Base-by-base conservation (phyloP, 2,797 vertebrate genomes). In the Sebastes nivosus region DNA sequence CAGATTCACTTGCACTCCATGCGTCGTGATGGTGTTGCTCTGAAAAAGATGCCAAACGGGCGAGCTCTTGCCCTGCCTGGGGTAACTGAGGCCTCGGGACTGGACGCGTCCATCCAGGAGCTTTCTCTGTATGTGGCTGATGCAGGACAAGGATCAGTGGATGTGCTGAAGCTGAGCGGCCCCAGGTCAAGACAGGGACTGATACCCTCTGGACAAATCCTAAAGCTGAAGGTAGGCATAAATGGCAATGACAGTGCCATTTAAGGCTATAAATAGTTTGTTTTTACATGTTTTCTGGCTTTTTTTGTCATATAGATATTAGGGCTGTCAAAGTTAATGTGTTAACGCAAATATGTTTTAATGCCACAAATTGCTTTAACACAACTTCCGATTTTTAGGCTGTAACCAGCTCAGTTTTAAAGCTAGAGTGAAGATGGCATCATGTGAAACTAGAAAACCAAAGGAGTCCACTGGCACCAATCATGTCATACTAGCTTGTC, bases 1-100 rank as follows among this genome's bases (percentile, higher is more conserved):
- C 55, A 98, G 97, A 93, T 99, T 68, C 96, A 96, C 78, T 85
- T 98, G 85, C 89, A 93, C 80, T 95, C 95, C 54, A 89, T 98
- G 46, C 93, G 77, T 16, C 93, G 82, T 5, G 13, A 85, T 1
- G 83, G 79, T 0, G 34, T 91, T 2, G 89, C 89, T 13, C 89
- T 94, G 54, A 94, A 93, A 54, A 89, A 81, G 22, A 94, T 96
- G 83, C 97, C 97, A 0, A 89, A 79, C 0, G 94, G 94, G 58
- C 67, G 52, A 2, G 73, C 84, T 1, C 86, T 98, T 66, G 83
- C 91, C 22, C 92, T 98, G 32, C 90, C 94, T 2, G 95, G 91
- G 5, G 82, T 95, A 54, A 94, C 87, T 0, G 87, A 77, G 73
- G 92, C 97, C n/a, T 91, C 94, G 0, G 93, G 66, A 0, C 3